Percentiles rank a stretch among this genome's conserved stretches.
phyloP scores from a whole-genome alignment of 2,113 vertebrate genomes.

The Tyrannus savana region DNA sequence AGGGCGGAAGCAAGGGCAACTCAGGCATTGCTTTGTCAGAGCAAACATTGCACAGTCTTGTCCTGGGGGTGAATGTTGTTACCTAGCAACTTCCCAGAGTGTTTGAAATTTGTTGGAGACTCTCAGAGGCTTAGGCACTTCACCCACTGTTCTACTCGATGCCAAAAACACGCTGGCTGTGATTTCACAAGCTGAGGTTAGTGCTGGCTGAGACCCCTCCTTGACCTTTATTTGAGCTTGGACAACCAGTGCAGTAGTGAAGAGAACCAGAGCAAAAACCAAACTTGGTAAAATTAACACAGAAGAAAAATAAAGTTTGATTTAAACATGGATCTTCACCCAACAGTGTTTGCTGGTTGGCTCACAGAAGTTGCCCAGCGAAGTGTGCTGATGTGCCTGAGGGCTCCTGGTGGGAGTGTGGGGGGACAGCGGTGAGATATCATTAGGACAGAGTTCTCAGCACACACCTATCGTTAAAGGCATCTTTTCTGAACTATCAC shows the following conservation, averaged over 20 bases:
- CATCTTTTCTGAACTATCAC: not conserved
- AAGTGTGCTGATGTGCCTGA: accelerated
- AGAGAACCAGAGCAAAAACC: not conserved
- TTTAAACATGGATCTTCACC: not conserved
- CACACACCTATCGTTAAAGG: not conserved
- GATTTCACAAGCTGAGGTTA: not conserved
- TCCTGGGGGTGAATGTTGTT: conserved; percentile 6
- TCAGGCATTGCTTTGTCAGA: not conserved
- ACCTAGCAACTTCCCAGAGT: conserved; percentile 34
- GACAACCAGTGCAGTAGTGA: not conserved
- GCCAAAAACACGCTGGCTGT: not conserved
- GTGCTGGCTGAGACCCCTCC: not conserved
- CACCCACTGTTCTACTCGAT: not conserved
- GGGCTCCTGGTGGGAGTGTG: not conserved
- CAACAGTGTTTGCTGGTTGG: accelerated
- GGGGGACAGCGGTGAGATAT: not conserved
- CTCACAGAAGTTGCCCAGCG: not conserved
- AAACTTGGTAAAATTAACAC: not conserved
- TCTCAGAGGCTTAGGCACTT: not conserved
- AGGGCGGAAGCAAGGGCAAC: not conserved
- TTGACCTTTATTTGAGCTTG: not conserved
- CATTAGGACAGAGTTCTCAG: not conserved
- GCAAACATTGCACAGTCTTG: not conserved
- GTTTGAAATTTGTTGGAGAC: conserved; percentile 18
- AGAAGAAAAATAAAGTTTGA: not conserved